Evolutionary conservation across 2,797 vertebrate species (phyloP).

Genomic region (Kryptopterus vitreolus): DNA sequence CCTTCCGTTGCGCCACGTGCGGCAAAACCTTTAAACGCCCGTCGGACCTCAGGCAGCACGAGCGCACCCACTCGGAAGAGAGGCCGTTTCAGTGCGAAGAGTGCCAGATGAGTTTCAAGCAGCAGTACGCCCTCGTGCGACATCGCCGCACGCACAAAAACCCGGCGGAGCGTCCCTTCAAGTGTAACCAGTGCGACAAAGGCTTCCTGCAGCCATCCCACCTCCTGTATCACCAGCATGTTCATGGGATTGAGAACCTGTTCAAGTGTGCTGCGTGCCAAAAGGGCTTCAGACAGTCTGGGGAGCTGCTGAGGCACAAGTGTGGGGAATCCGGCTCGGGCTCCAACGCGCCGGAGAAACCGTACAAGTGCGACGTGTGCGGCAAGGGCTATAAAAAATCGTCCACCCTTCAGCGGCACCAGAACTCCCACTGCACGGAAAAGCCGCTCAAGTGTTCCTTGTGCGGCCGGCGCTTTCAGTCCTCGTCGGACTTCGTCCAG

Average conservation of each 20-base stretch:
- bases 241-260: slow-evolving; percentile 91
- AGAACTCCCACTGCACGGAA: slow-evolving; percentile 89
- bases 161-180: slow-evolving; percentile 86
- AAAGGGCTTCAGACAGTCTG: slow-evolving; percentile 93
- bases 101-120: slow-evolving; percentile 98
- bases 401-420: slow-evolving; percentile 93
- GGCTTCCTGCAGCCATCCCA: slow-evolving; percentile 92
- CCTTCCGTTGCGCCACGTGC: slow-evolving; percentile 89
- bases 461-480: slow-evolving; percentile 94
- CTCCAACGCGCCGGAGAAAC: slow-evolving; percentile 75
- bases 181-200: slow-evolving; percentile 96
- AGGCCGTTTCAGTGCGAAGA: slow-evolving; percentile 95
- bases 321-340: slow-evolving; percentile 71
- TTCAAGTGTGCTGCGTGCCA: slow-evolving; percentile 97
- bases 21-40: slow-evolving; percentile 94
- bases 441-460: slow-evolving; percentile 93
- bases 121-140: slow-evolving; percentile 93
- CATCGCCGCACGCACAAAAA: slow-evolving; percentile 93
- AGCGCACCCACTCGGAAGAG: slow-evolving; percentile 94
- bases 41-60: slow-evolving; percentile 92
- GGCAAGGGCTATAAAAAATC: slow-evolving; percentile 96
- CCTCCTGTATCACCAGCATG: slow-evolving; percentile 93
- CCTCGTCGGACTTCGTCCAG: slow-evolving; percentile 94
- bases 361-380: slow-evolving; percentile 92
- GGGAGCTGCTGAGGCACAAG: slow-evolving; percentile 91